Evolutionary conservation across 2,113 vertebrate genomes (phyloP), one percentile per base, ranked within the genome.

Genomic region (Spea multiplicata): DNA sequence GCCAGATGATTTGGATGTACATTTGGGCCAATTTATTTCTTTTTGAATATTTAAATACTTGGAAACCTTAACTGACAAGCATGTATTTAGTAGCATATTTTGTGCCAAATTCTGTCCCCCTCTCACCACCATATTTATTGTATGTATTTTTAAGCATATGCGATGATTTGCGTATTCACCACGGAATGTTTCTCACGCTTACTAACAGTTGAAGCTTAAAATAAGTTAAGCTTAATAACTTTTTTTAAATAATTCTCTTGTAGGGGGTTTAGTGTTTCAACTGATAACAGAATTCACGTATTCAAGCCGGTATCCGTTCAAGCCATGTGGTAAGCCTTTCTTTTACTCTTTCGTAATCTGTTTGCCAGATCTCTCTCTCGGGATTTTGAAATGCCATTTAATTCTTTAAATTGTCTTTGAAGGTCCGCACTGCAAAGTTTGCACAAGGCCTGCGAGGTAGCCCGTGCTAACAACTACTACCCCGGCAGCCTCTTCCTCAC

Each of bases 241-340:
- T 71, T 44, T 50, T 44, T 48, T 47, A 48, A 10, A 81, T 87
- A 30, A 30, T 30, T 30, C 30, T 59, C 85, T 82, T 12, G 52
- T 82, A 94, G 93, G 70, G 93, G 97, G 57, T 99, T 99, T 86
- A 99, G 96, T 47, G 96, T 99, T 44, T 98, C 97, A 0, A 98
- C 97, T 14, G 96, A 94, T 84, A 98, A 94, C 92, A 93, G 95
- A 88, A 92, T 98, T 84, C 96, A 99, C 81, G 92, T 99, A 83
- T 99, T 99, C 90, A 99, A 99, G 85, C 97, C 97, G 0, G 97
- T 99, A 14, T 99, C 97, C 0, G 97, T 99, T 8, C 97, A 99
- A 86, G 97, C 97, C 66, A 99, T 99, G 96, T 99, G 97, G 97
- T 99, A 84, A 95, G 96, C 13, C 48, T 8, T 80, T 79, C 30